Base-by-base conservation (phyloP, 2,888 invertebrate species). In the Cactoblastis cactorum region DNA sequence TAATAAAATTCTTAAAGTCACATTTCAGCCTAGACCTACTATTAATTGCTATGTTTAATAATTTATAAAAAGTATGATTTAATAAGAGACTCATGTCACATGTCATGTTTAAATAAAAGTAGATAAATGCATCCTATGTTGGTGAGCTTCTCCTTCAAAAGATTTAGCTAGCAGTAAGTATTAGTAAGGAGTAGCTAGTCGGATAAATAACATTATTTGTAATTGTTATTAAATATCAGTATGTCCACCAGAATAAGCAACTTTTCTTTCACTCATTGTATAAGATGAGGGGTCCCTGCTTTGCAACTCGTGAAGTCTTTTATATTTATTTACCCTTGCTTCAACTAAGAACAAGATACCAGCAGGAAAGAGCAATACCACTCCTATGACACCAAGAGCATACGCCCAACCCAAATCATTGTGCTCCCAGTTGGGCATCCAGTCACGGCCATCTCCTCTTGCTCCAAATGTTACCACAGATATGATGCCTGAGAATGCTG, bases 371-470 rank as follows among this genome's bases (percentile, higher is more conserved):
- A 96, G 85, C 38, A 93, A 78, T 22, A 96, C 88, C 0, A 95
- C 94, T 1, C 97, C 97, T 38, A 96, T 83, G 1, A 94, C 95
- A 14, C 93, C 97, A 32, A 98, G 86, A 0, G 96, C 98, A 83
- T 93, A 98, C 0, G 98, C 96, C 97, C 98, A 98, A 9, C 97
- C 95, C 50, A 98, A 92, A 75, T 97, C 95, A 83, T 98, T 98
- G 76, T 97, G 95, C 67, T 98, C 96, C 95, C 98, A 97, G 68
- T 97, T 94, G 0, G 98, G 98, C 96, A 98, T 97, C 95, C 98
- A 97, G 69, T 96, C 96, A 58, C 98, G 91, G 3, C 96, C 94
- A 80, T 98, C 97, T 2, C 97, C 98, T 74, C 95, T 92, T 0
- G 95, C 94, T 33, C 98, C 98, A 82, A 98, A 98, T 51, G 96